Percentiles rank a stretch among this genome's conserved stretches.
These are phyloP conservation scores for Burhinus oedicnemus DNA, from an alignment of 2,113 vertebrate genomes.

Conservation along the genomic window DNA sequence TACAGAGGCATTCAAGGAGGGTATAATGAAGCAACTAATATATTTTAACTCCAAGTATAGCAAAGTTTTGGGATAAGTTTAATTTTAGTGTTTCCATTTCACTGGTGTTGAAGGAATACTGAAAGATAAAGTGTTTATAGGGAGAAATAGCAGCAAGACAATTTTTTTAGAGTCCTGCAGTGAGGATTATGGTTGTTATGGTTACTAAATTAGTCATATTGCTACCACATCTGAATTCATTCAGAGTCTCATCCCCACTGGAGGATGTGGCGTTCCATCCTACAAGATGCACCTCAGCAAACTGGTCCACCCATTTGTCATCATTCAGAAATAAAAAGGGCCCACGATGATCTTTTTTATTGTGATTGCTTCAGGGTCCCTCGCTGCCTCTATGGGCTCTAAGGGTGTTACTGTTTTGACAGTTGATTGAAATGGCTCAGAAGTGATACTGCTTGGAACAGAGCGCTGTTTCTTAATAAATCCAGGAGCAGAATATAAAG, in stretches of 20 bases:
- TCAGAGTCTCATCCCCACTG: background rate
- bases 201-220: background rate
- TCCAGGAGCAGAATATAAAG: background rate
- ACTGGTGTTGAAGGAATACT: background rate
- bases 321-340: background rate
- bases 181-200: background rate
- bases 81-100: background rate
- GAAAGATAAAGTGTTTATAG: background rate
- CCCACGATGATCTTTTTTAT: background rate
- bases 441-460: background rate
- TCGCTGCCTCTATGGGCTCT: background rate
- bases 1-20: background rate
- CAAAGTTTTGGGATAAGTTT: background rate
- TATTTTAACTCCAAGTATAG: background rate
- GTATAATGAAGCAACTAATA: background rate
- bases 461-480: background rate
- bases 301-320: background rate
- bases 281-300: background rate
- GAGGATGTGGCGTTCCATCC: background rate
- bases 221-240: background rate
- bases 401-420: background rate
- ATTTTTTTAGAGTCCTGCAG: background rate
- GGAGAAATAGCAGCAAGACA: background rate
- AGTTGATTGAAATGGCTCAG: background rate
- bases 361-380: fast-evolving